Evolutionary conservation across 2,113 vertebrate genomes (phyloP), one percentile per base, ranked within the genome.

Genomic region (Cynopterus brachyotis): DNA sequence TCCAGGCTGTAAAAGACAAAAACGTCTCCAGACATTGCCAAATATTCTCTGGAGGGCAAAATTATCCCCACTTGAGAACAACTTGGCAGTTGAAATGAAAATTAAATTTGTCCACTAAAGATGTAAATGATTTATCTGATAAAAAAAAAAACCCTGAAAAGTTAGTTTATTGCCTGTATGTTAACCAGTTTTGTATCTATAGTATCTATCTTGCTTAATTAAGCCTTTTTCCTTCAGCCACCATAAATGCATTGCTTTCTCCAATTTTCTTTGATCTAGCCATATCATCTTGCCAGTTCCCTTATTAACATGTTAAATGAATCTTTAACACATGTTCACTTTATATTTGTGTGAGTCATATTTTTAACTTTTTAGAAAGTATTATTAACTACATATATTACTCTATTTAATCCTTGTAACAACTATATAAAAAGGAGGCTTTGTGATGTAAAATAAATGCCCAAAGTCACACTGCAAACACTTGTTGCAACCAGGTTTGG

Each of bases 381-480:
- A 72, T 64, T 50, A 16, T 59, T 72, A 50, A 50, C 47, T 83
- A 24, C 19, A n/a, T 67, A 45, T 3, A 67, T 50, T 70, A 80
- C 24, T 80, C 87, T 83, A 73, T 73, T 93, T 91, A 67, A 95
- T 45, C 45, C 42, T 89, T 76, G 72, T 53, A 83, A 59, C 37
- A 64, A 62, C 32, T 37, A 55, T 42, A 42, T 91, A 40, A 91
- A 75, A 70, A 70, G 26, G 22, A 86, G 12, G 37, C 28, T 89
- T 82, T 59, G 37, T 45, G 35, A 87, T 19, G 32, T 55, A 57
- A 40, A 57, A 1, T 64, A 85, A 89, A 40, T 81, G 37, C 19
- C 26, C 37, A 64, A 35, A 57, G 42, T 64, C 22, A 37, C 30
- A 8, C 1, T 76, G 55, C 8, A 40, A 5, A 26, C 57, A 26